phyloP scores from a whole-genome alignment of 2,113 vertebrate species.

The Notothenia coriiceps region DNA sequence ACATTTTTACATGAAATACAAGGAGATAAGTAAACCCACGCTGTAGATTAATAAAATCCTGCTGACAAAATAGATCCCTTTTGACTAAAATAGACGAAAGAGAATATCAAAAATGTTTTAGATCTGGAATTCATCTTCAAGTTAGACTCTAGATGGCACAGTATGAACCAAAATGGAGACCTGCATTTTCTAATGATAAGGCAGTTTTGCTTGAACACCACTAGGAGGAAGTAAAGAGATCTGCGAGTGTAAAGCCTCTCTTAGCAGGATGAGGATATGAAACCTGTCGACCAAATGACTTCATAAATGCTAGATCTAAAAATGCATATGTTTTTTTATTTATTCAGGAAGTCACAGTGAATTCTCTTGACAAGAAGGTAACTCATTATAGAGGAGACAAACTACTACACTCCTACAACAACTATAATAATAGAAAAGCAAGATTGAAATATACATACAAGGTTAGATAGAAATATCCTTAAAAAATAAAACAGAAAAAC shows the following conservation, averaged over 20 bases:
- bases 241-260: not conserved
- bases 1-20: not conserved
- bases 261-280: slow-evolving; percentile 15
- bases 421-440: too few species aligned
- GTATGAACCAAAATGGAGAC: slow-evolving; percentile 58
- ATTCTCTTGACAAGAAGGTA: too few species aligned
- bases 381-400: too few species aligned
- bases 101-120: too few species aligned
- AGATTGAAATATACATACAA: too few species aligned
- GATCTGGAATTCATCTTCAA: not conserved
- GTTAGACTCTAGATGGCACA: not conserved
- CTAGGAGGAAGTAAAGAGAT: slow-evolving; percentile 49
- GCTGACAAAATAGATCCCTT: not conserved
- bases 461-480: too few species aligned
- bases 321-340: too few species aligned
- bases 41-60: not conserved
- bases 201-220: slow-evolving; percentile 29
- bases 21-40: not conserved
- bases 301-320: not conserved
- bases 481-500: too few species aligned
- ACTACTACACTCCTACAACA: too few species aligned
- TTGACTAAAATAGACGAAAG: not conserved
- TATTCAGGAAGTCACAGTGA: too few species aligned
- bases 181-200: not conserved
- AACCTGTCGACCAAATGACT: not conserved